Percentiles rank a stretch among this genome's conserved stretches.
phyloP scores from a whole-genome alignment of 2,888 invertebrate species.

The Drosophila falleni region DNA sequence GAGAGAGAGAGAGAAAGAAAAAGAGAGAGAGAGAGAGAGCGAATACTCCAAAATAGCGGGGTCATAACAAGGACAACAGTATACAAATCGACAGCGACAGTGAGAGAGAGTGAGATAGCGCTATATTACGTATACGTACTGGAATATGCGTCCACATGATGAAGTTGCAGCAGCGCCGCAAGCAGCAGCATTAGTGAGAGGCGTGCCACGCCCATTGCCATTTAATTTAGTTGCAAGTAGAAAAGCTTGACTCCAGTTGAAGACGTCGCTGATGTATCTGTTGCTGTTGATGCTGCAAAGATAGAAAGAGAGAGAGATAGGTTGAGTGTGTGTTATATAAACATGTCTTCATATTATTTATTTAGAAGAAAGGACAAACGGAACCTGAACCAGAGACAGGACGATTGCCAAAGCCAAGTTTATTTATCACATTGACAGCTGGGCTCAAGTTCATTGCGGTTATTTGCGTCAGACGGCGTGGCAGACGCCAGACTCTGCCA shows the following conservation, averaged over 20 bases:
- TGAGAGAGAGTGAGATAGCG: neutral
- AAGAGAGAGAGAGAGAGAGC: slow-evolving; percentile 17
- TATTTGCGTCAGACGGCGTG: slow-evolving; percentile 18
- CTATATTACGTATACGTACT: slow-evolving; percentile 81
- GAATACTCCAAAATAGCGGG: slow-evolving; percentile 20
- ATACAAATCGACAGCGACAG: slow-evolving; percentile 14
- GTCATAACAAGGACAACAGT: slow-evolving; percentile 34
- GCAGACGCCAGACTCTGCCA: neutral
- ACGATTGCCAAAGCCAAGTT: slow-evolving; percentile 52
- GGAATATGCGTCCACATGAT: slow-evolving; percentile 83
- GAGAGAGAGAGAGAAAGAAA: slow-evolving; percentile 5
- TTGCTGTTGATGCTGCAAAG: slow-evolving; percentile 25
- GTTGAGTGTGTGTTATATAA: slow-evolving; percentile 17
- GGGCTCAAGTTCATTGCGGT: slow-evolving; percentile 72
- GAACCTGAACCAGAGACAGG: neutral
- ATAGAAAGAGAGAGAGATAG: slow-evolving; percentile 12
- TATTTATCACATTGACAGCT: slow-evolving; percentile 77
- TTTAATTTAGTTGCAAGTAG: slow-evolving; percentile 4
- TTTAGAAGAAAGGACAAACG: slow-evolving; percentile 8
- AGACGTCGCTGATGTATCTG: neutral
- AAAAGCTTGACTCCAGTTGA: neutral
- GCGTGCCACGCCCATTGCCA: slow-evolving; percentile 52
- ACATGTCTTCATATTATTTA: slow-evolving; percentile 33
- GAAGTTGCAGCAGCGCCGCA: slow-evolving; percentile 70
- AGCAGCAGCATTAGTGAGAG: slow-evolving; percentile 45